Evolutionary conservation across 1,140 invertebrate species (phyloP).

Genomic region (Trissolcus basalis): DNA sequence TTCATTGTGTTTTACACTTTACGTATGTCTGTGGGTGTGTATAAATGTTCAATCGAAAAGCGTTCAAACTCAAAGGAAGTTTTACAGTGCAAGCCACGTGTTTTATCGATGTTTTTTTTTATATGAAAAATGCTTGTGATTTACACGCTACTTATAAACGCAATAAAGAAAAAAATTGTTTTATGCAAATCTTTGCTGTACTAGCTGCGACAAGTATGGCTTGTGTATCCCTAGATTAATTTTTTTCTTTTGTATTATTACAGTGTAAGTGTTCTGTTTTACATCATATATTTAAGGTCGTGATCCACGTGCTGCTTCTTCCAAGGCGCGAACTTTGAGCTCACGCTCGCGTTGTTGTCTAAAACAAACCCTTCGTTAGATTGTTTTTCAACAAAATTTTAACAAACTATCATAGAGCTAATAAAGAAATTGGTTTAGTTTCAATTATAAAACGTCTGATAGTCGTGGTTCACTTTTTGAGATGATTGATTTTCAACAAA

Average conservation of each 20-base stretch:
- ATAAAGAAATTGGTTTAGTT: too few species aligned
- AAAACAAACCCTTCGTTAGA: slow-evolving; percentile 54
- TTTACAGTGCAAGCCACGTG: too few species aligned
- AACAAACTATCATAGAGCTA: too few species aligned
- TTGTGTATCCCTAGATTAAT: slow-evolving; percentile 31
- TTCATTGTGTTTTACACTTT: slow-evolving; percentile 17
- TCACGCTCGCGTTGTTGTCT: slow-evolving; percentile 89
- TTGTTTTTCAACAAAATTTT: too few species aligned
- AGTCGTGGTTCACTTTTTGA: background rate
- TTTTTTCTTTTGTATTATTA: slow-evolving; percentile 30
- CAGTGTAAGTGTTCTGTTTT: too few species aligned
- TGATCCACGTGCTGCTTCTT: slow-evolving; percentile 88
- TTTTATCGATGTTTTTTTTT: too few species aligned
- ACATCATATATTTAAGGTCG: slow-evolving; percentile 76
- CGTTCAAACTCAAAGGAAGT: too few species aligned
- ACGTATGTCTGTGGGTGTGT: slow-evolving; percentile 4
- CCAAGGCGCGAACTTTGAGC: slow-evolving; percentile 88
- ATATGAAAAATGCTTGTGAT: background rate
- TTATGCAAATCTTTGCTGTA: slow-evolving; percentile 57
- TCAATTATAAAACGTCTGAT: too few species aligned
- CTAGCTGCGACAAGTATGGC: slow-evolving; percentile 61
- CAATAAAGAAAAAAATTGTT: slow-evolving; percentile 57
- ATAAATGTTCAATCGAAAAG: slow-evolving; percentile 26
- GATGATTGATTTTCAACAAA: slow-evolving; percentile 64
- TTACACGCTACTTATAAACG: slow-evolving; percentile 16